These are phyloP conservation scores for Eledone cirrhosa DNA, from an alignment of 2,888 invertebrate species.

Conservation along the genomic window DNA sequence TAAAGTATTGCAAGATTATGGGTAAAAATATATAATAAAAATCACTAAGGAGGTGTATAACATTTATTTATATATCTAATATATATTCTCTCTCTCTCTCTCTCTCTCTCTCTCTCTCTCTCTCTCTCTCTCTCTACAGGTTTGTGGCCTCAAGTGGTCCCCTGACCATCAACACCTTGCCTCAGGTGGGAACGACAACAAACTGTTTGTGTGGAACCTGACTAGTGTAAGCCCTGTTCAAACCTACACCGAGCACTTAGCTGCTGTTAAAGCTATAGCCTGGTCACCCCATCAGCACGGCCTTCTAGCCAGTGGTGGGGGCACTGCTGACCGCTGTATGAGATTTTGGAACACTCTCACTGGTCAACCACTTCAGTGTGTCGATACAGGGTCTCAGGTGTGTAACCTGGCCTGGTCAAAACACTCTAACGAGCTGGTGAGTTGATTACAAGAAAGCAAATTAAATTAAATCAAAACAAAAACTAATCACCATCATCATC, in stretches of 20 bases:
- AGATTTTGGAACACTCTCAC: conserved; percentile 99
- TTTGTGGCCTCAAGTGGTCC: conserved; percentile 97
- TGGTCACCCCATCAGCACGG: conserved; percentile 99
- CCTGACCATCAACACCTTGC: conserved; percentile 97
- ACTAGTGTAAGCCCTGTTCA: conserved; percentile 77
- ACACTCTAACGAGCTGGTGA: conserved; percentile 93
- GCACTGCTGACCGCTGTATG: conserved; percentile 97
- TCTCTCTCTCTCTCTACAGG: conserved; percentile 62
- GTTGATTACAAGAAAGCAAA: conserved; percentile 38
- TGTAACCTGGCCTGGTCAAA: conserved; percentile 99
- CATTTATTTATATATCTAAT: too few species aligned
- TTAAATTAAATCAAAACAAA: too few species aligned
- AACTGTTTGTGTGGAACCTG: conserved; percentile 90
- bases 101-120: too few species aligned
- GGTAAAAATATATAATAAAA: too few species aligned
- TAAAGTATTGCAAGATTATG: too few species aligned
- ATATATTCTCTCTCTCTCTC: too few species aligned
- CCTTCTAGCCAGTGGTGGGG: conserved; percentile 94
- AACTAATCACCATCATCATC: too few species aligned
- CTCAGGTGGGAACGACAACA: conserved; percentile 98
- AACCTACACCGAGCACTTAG: conserved; percentile 94
- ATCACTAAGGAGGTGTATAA: too few species aligned
- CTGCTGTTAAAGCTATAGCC: conserved; percentile 93
- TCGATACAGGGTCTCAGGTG: conserved; percentile 97
- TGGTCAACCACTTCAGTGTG: conserved; percentile 96